Conservation (phyloP, 2,888 invertebrate species). For the Rugalucina vietnamica region DNA sequence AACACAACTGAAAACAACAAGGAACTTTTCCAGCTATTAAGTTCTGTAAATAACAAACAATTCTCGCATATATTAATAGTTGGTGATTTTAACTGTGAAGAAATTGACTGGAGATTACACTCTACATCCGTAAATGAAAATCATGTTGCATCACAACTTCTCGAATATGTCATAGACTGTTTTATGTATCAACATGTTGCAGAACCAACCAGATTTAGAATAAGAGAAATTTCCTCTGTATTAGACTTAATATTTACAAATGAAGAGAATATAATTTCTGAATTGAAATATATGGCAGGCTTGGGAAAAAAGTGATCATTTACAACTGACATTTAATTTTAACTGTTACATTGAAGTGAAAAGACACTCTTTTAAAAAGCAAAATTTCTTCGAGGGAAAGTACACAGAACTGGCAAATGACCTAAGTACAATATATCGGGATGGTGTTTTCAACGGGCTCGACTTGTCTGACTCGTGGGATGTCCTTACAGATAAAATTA, state of each 20-base stretch:
- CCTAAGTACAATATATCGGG: conserved; percentile 19
- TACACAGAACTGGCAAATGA: neutral
- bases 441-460: neutral
- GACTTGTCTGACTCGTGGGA: conserved; percentile 17
- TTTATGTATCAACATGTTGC: neutral
- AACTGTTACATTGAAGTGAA: neutral
- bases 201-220: neutral
- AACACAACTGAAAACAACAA: neutral
- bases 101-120: neutral
- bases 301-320: too few relatives aligned
- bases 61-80: neutral
- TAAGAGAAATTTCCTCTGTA: neutral
- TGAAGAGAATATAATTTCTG: neutral
- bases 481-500: neutral
- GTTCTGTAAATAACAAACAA: neutral
- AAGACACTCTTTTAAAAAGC: neutral
- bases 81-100: neutral
- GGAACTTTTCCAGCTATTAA: neutral
- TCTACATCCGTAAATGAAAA: neutral
- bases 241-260: too few relatives aligned
- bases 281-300: neutral
- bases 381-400: conserved; percentile 22
- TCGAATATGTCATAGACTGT: neutral
- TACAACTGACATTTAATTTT: neutral
- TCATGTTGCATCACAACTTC: neutral